phyloP scores from a whole-genome alignment of 2,888 invertebrate species.

The Apotomis turbidana region DNA sequence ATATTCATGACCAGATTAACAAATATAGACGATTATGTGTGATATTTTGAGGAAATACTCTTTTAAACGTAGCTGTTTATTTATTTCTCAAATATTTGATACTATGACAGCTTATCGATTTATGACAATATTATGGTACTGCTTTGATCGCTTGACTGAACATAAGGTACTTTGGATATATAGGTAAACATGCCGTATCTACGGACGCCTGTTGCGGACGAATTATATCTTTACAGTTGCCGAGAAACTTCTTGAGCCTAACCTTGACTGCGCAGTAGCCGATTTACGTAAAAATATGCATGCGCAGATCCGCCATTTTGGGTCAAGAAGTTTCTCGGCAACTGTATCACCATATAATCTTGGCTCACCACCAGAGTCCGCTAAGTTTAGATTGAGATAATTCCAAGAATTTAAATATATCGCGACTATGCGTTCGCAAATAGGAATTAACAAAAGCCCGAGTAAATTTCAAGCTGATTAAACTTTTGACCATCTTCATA shows the following conservation, averaged over 20 bases:
- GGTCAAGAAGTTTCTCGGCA: too few species aligned
- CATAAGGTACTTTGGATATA: not conserved
- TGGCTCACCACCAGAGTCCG: constrained; percentile 16
- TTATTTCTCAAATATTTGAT: constrained; percentile 16
- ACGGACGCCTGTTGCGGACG: not conserved
- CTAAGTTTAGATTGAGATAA: constrained; percentile 20
- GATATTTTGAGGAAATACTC: constrained; percentile 24
- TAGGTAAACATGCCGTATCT: not conserved
- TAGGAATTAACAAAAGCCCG: not conserved
- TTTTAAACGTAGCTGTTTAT: constrained; percentile 19
- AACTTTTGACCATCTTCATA: too few species aligned
- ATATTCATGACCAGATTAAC: constrained; percentile 34
- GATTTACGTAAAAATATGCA: too few species aligned
- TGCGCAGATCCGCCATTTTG: too few species aligned
- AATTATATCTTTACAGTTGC: constrained; percentile 7
- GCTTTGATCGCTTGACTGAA: too few species aligned
- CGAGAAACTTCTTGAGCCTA: too few species aligned
- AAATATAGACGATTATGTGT: constrained; percentile 27
- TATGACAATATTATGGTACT: not conserved
- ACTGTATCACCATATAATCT: too few species aligned
- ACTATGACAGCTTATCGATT: not conserved
- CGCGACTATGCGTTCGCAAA: not conserved
- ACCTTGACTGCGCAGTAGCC: too few species aligned
- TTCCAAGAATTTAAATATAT: constrained; percentile 18
- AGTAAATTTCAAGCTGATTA: too few species aligned